A percentile compares a stretch with the other conserved stretches of the same genome.
Evolutionary conservation across 2,113 vertebrate genomes (phyloP).

Genomic region (Eurypyga helias): DNA sequence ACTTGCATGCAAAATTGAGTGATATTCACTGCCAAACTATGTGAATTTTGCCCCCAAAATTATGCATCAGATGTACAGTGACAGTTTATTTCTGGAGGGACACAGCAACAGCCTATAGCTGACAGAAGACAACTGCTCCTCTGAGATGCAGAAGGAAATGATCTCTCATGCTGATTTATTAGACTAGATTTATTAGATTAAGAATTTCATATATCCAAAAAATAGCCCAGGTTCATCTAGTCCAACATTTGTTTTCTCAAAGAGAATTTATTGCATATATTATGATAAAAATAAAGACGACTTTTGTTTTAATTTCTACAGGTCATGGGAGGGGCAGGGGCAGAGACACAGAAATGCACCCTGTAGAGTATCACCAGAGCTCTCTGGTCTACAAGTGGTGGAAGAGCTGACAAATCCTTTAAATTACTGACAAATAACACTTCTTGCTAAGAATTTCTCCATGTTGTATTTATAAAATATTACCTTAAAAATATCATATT

Average conservation of each 20-base stretch:
- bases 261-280: neutral
- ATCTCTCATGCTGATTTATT: neutral
- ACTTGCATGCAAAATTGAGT: neutral
- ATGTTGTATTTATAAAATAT: neutral
- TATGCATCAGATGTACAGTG: rapidly evolving
- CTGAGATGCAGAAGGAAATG: neutral
- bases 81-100: neutral
- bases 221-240: neutral
- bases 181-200: neutral
- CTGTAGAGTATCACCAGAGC: neutral
- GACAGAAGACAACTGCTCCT: neutral
- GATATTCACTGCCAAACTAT: neutral
- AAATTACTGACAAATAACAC: neutral
- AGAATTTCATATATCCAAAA: neutral
- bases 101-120: neutral
- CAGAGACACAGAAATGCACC: neutral
- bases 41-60: neutral
- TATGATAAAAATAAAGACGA: neutral
- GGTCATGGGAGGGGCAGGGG: neutral
- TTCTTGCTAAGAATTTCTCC: neutral
- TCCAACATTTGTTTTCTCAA: neutral
- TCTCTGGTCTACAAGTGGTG: neutral
- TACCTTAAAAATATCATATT: neutral
- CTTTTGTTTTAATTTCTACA: neutral
- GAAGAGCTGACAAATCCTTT: neutral